Conservation (phyloP, 2,113 vertebrate species). For the Falco punctatus region DNA sequence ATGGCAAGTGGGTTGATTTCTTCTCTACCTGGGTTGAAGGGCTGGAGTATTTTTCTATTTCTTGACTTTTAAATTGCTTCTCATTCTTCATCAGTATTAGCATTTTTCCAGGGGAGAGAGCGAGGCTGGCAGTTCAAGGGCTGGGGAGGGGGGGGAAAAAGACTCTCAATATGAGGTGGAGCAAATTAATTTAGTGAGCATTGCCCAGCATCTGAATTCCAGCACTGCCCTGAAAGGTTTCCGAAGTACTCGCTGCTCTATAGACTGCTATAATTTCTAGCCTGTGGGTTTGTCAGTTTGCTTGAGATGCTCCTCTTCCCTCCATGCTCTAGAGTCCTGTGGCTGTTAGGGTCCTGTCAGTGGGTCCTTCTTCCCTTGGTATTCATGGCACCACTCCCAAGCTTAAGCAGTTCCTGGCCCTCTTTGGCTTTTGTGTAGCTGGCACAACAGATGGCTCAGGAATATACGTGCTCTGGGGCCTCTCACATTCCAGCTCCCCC, state of each 20-base stretch:
- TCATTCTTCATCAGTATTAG: neutral
- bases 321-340: neutral
- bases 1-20: neutral
- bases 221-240: neutral
- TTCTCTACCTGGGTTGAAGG: neutral
- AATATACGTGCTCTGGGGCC: neutral
- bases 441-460: slow-evolving; percentile 12
- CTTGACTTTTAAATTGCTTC: neutral
- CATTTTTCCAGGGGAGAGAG: neutral
- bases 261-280: neutral
- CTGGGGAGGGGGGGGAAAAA: too few species aligned
- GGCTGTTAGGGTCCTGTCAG: neutral
- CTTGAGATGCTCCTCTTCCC: neutral
- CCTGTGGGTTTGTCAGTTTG: neutral
- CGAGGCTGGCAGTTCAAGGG: neutral
- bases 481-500: slow-evolving; percentile 16
- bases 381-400: neutral
- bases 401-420: neutral
- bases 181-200: neutral
- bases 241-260: neutral
- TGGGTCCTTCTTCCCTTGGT: neutral
- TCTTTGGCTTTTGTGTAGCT: slow-evolving; percentile 3
- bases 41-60: neutral
- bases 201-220: neutral
- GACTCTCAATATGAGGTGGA: neutral